phyloP scores from a whole-genome alignment of 2,113 vertebrate species.

The Spea multiplicata region DNA sequence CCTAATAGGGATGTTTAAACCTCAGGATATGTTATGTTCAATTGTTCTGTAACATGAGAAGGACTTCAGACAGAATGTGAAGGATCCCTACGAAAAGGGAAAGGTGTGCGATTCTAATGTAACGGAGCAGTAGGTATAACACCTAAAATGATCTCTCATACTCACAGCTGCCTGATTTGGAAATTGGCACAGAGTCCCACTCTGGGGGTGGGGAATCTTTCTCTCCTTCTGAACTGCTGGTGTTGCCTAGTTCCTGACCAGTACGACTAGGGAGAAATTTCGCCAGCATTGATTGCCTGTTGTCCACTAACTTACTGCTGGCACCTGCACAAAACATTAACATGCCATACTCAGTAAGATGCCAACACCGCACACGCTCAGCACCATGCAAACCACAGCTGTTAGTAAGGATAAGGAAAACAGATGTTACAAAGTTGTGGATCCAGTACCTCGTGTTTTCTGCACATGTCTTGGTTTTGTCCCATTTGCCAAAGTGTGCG shows the following conservation, averaged over 20 bases:
- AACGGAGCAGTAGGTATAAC: background rate
- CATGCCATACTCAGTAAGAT: background rate
- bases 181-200: conserved; percentile 86
- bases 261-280: conserved; percentile 77
- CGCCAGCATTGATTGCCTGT: conserved; percentile 72
- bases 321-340: conserved; percentile 60
- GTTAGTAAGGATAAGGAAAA: conserved; percentile 1
- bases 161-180: conserved; percentile 83
- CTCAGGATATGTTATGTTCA: too few species aligned
- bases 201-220: conserved; percentile 91
- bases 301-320: conserved; percentile 75
- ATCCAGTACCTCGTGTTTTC: conserved; percentile 73
- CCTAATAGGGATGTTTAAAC: too few species aligned
- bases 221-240: conserved; percentile 95
- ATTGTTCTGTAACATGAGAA: too few species aligned
- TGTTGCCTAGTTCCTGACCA: conserved; percentile 82
- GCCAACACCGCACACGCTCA: background rate
- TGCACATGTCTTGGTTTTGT: conserved; percentile 72
- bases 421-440: background rate
- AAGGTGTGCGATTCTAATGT: background rate
- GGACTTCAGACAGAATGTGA: background rate
- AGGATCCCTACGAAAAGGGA: too few species aligned
- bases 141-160: conserved; percentile 42
- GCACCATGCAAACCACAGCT: background rate
- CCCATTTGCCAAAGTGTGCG: conserved; percentile 60